phyloP scores from a whole-genome alignment of 2,113 vertebrate genomes.

The Podarcis raffonei region DNA sequence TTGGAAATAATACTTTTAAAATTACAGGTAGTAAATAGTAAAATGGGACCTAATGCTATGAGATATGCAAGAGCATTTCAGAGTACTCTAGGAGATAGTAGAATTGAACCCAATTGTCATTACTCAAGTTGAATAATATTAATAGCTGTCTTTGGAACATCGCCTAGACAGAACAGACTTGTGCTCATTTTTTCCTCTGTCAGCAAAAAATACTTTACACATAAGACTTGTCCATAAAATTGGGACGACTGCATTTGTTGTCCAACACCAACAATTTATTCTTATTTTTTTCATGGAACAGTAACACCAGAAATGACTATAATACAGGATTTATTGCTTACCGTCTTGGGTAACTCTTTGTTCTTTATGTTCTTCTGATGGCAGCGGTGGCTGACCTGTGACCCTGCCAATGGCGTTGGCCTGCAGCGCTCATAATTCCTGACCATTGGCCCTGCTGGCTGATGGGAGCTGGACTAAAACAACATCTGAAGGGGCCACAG shows the following conservation, averaged over 20 bases:
- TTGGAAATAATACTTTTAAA: not conserved
- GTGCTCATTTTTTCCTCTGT: not conserved
- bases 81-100: too few species aligned
- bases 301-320: not conserved
- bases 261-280: not conserved
- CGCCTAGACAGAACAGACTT: not conserved
- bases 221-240: not conserved
- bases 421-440: too few species aligned
- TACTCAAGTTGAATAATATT: not conserved
- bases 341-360: not conserved
- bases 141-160: not conserved
- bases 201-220: not conserved
- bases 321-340: not conserved
- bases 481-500: too few species aligned
- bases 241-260: not conserved
- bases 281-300: not conserved
- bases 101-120: not conserved
- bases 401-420: too few species aligned
- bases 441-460: too few species aligned
- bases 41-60: not conserved
- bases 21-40: not conserved
- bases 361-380: not conserved
- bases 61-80: not conserved
- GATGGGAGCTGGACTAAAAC: too few species aligned
- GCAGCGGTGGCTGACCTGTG: too few species aligned